A percentile compares a stretch with the other conserved stretches of the same genome.
Conservation (phyloP, 2,888 invertebrate species). For the Limulus polyphemus region DNA sequence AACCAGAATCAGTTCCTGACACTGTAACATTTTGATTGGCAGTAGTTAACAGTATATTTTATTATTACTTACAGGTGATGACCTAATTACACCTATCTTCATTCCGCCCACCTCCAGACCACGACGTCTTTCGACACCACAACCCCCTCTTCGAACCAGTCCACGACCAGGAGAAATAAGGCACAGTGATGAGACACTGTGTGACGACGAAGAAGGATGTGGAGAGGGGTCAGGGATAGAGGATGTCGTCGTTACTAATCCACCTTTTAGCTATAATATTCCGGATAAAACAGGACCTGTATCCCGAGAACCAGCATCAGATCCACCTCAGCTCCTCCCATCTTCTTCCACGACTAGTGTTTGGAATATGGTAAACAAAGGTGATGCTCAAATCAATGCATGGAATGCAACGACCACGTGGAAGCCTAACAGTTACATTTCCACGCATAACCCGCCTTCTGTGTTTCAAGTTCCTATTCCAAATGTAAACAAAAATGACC, state of each 20-base stretch:
- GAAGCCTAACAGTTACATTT: background rate
- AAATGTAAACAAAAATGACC: slow-evolving; percentile 9
- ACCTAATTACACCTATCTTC: slow-evolving; percentile 19
- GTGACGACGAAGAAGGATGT: slow-evolving; percentile 16
- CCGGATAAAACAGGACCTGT: slow-evolving; percentile 4
- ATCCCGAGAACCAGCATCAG: background rate
- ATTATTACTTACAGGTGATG: slow-evolving; percentile 6
- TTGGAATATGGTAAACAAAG: background rate
- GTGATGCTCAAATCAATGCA: background rate
- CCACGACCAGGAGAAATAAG: background rate
- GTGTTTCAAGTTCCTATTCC: slow-evolving; percentile 22
- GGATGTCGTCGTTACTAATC: slow-evolving; percentile 7
- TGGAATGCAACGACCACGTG: background rate
- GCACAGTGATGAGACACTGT: slow-evolving; percentile 4
- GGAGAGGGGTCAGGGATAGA: slow-evolving; percentile 19
- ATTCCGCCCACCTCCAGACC: slow-evolving; percentile 15
- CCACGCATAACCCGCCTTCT: slow-evolving; percentile 13
- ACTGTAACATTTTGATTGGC: too few relatives aligned
- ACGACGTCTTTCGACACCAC: background rate
- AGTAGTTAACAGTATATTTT: background rate
- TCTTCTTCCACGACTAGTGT: slow-evolving; percentile 5
- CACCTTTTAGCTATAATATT: slow-evolving; percentile 10
- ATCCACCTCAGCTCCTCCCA: slow-evolving; percentile 1
- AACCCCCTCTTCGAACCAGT: background rate
- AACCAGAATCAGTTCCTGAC: too few relatives aligned